Evolutionary conservation across 2,797 vertebrate species (phyloP).

Genomic region (Urocyon cinereoargenteus): DNA sequence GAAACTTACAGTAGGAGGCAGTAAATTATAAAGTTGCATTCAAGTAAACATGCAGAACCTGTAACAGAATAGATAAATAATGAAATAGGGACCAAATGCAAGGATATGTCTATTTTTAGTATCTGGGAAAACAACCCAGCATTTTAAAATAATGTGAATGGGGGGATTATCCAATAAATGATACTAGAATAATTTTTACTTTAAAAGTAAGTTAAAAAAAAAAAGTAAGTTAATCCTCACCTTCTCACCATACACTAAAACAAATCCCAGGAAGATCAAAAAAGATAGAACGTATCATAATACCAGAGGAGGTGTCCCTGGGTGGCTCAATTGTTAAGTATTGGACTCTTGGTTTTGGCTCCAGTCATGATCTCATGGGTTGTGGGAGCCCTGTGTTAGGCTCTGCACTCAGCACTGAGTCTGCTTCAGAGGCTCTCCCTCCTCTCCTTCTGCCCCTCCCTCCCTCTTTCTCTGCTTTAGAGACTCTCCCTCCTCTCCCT

Average conservation of each 20-base stretch:
- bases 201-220: not conserved
- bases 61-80: not conserved
- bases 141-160: slow-evolving; percentile 41
- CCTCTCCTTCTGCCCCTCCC: not conserved
- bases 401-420: not conserved
- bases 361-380: not conserved
- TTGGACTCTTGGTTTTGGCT: not conserved
- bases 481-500: not conserved
- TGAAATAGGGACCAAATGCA: not conserved
- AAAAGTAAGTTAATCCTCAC: slow-evolving; percentile 36
- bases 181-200: slow-evolving; percentile 14
- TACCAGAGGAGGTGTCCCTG: not conserved
- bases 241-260: not conserved
- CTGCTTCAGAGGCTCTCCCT: not conserved
- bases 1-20: not conserved
- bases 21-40: slow-evolving; percentile 12
- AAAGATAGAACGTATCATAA: not conserved
- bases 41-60: not conserved
- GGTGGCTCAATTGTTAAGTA: not conserved
- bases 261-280: slow-evolving; percentile 19
- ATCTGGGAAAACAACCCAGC: not conserved
- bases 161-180: not conserved
- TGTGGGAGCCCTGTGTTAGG: not conserved
- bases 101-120: not conserved
- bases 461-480: not conserved